Conservation (phyloP, 2,888 invertebrate genomes). For the Drosophila leonis region DNA sequence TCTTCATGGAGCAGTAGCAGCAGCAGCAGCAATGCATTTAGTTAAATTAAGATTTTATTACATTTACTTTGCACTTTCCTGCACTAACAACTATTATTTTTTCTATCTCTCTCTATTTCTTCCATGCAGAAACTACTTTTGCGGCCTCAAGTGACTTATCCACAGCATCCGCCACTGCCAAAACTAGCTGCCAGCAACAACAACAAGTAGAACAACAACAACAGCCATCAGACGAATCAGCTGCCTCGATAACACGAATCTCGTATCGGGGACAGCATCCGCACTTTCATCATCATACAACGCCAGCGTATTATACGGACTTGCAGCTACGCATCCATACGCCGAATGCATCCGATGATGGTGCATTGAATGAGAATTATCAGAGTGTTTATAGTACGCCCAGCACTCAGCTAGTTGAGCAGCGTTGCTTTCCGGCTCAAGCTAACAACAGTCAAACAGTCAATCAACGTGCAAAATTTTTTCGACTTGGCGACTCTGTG, state of each 20-base stretch:
- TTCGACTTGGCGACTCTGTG: constrained; percentile 77
- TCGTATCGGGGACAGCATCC: constrained; percentile 84
- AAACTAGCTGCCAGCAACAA: constrained; percentile 86
- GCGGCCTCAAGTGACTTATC: constrained; percentile 82
- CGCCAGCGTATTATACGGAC: constrained; percentile 84
- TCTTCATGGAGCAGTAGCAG: neutral
- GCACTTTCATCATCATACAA: constrained; percentile 82
- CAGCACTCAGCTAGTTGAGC: constrained; percentile 81
- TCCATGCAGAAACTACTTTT: constrained; percentile 80
- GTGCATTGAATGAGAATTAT: constrained; percentile 84
- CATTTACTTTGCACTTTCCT: constrained; percentile 28
- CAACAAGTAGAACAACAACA: constrained; percentile 43
- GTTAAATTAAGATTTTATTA: constrained; percentile 46
- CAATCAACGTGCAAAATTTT: constrained; percentile 60
- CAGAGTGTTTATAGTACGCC: constrained; percentile 84
- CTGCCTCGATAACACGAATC: constrained; percentile 34
- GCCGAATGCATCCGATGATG: constrained; percentile 76
- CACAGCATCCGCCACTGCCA: constrained; percentile 86
- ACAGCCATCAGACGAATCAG: constrained; percentile 55
- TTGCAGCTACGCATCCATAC: constrained; percentile 83
- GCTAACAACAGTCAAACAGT: constrained; percentile 12
- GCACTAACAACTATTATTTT: constrained; percentile 3
- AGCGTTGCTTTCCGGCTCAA: constrained; percentile 77
- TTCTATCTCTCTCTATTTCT: constrained; percentile 2
- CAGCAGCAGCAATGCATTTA: constrained; percentile 41